phyloP scores from a whole-genome alignment of 2,888 invertebrate genomes.

The Himalopsyche kuldschensis region DNA sequence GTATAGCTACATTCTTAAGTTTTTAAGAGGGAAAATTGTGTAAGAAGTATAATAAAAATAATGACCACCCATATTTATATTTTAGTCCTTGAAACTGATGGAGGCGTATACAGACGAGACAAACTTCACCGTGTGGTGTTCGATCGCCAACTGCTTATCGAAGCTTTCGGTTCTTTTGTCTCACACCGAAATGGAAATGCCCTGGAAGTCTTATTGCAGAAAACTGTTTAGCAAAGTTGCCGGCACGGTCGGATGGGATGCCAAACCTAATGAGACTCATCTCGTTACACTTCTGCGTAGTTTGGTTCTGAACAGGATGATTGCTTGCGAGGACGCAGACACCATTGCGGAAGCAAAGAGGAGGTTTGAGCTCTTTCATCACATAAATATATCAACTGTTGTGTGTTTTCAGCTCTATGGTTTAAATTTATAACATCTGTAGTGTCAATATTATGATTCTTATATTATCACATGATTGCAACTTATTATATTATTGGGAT shows the following conservation, averaged over 20 bases:
- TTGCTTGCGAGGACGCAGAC: slow-evolving; percentile 77
- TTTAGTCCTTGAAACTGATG: slow-evolving; percentile 72
- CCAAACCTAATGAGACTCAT: slow-evolving; percentile 80
- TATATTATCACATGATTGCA: too few species aligned
- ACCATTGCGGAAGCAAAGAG: slow-evolving; percentile 76
- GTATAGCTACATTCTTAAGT: slow-evolving; percentile 46
- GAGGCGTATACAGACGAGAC: slow-evolving; percentile 82
- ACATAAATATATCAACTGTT: background rate
- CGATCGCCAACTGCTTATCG: slow-evolving; percentile 76
- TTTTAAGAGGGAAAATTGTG: too few species aligned
- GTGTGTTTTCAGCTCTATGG: too few species aligned
- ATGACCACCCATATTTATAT: slow-evolving; percentile 18
- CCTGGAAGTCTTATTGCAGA: slow-evolving; percentile 75
- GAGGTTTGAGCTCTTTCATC: slow-evolving; percentile 48
- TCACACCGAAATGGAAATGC: slow-evolving; percentile 74
- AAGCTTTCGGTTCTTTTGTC: slow-evolving; percentile 76
- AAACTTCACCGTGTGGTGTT: slow-evolving; percentile 93
- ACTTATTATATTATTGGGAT: too few species aligned
- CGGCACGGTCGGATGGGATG: slow-evolving; percentile 82
- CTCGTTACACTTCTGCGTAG: slow-evolving; percentile 83
- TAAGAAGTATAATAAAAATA: background rate
- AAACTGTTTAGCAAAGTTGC: slow-evolving; percentile 73
- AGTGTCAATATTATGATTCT: too few species aligned
- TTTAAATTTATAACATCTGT: too few species aligned
- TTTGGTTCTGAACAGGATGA: slow-evolving; percentile 80